Percentiles rank a stretch among this genome's conserved stretches.
phyloP scores from a whole-genome alignment of 1,140 invertebrate genomes.

The Psilanteris sp. region DNA sequence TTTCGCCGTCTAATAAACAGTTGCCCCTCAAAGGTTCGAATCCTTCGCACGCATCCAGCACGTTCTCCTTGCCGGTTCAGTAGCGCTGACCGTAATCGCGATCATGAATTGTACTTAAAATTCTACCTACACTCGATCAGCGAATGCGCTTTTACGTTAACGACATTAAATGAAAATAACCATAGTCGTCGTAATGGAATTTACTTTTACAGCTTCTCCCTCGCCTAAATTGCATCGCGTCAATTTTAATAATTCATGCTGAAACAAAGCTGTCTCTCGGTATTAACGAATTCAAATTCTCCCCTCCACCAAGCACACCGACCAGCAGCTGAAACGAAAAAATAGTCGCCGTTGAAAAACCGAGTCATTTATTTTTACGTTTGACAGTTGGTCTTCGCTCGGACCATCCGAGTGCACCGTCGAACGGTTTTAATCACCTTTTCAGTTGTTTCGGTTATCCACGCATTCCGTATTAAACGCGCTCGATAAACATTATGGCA shows the following conservation, averaged over 20 bases:
- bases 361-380: no score
- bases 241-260: slow-evolving; percentile 40
- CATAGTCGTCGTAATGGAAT: slow-evolving; percentile 71
- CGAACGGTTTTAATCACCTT: no score
- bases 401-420: no score
- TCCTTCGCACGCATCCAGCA: slow-evolving; percentile 3
- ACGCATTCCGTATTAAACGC: no score
- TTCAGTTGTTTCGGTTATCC: no score
- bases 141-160: slow-evolving; percentile 58
- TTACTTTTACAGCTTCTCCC: slow-evolving; percentile 73
- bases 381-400: no score
- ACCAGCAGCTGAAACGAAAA: not conserved
- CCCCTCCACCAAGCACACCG: no score
- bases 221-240: slow-evolving; percentile 68
- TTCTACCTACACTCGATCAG: slow-evolving; percentile 57
- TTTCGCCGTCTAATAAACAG: no score
- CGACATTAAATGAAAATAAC: slow-evolving; percentile 71
- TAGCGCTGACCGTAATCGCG: slow-evolving; percentile 49
- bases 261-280: slow-evolving; percentile 2
- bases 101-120: slow-evolving; percentile 60
- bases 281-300: slow-evolving; percentile 21
- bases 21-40: slow-evolving; percentile 4
- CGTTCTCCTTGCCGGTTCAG: slow-evolving; percentile 26
- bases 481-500: no score
- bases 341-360: not conserved